Conservation (phyloP, 2,113 vertebrate genomes). For the Mesoclemmys tuberculata region DNA sequence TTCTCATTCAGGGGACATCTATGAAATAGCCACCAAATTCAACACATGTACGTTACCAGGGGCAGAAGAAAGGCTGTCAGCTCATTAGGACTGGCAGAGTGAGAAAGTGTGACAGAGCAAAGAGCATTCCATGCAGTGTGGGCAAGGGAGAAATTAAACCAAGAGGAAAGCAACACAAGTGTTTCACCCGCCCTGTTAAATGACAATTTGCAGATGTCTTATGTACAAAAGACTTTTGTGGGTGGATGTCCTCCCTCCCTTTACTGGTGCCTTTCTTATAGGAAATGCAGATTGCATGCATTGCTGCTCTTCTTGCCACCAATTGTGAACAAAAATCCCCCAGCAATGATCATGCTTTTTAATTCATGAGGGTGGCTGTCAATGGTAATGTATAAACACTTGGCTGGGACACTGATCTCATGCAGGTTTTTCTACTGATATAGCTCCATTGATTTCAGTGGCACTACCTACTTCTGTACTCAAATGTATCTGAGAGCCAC, state of each 20-base stretch:
- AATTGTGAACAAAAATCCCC: conserved; percentile 27
- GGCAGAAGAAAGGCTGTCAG: background rate
- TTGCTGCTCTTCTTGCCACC: conserved; percentile 26
- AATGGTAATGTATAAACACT: background rate
- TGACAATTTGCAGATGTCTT: background rate
- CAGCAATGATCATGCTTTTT: fast-evolving
- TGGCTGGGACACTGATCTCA: conserved; percentile 8
- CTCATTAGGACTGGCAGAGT: background rate
- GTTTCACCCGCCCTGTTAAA: background rate
- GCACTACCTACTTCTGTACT: conserved; percentile 16
- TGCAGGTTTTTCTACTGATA: conserved; percentile 28
- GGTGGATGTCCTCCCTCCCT: background rate
- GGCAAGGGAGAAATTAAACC: background rate
- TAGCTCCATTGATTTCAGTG: background rate
- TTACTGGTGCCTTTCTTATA: conserved; percentile 19
- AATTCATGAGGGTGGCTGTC: background rate
- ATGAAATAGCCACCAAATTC: background rate
- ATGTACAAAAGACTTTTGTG: background rate
- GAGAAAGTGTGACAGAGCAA: background rate
- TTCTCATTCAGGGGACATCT: background rate
- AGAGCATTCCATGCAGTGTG: background rate
- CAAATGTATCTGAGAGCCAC: background rate
- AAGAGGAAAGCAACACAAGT: background rate
- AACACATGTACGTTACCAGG: background rate
- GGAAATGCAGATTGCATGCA: background rate